Percentiles rank a stretch among this genome's conserved stretches.
Evolutionary conservation across 2,113 vertebrate genomes (phyloP).

Genomic region (Eurypyga helias): DNA sequence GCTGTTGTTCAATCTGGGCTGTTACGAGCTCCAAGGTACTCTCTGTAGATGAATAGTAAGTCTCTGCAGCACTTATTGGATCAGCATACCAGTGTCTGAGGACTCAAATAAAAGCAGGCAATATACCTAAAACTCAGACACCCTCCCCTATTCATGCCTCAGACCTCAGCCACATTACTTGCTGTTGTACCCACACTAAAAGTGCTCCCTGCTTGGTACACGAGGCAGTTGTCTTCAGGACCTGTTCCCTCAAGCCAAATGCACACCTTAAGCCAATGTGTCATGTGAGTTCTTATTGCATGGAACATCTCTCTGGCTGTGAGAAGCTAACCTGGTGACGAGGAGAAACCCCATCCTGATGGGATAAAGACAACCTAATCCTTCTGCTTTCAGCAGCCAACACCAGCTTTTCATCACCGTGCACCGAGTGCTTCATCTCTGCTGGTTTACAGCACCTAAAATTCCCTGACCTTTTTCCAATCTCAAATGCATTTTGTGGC

Average conservation of each 20-base stretch:
- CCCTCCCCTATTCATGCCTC: not conserved
- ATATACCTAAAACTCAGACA: too few relatives aligned
- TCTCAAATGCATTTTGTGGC: accelerated
- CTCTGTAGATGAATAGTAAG: not conserved
- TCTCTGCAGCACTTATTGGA: not conserved
- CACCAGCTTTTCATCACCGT: accelerated
- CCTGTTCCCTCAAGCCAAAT: not conserved
- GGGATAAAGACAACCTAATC: not conserved
- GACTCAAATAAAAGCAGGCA: not conserved
- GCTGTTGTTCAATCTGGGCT: not conserved
- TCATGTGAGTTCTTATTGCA: accelerated
- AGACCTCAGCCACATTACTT: accelerated
- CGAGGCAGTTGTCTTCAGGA: accelerated
- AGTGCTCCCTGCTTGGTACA: not conserved
- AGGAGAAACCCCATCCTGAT: not conserved
- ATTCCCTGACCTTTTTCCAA: not conserved
- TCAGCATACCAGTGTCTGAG: accelerated
- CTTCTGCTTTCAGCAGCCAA: not conserved
- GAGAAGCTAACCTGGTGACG: accelerated
- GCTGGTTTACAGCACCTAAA: not conserved
- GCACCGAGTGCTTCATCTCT: not conserved
- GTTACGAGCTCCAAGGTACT: not conserved
- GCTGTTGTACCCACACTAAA: not conserved
- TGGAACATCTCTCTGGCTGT: not conserved
- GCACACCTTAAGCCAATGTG: not conserved